Base-by-base conservation (phyloP, 1,140 invertebrate species). In the Glomeris maerens region DNA sequence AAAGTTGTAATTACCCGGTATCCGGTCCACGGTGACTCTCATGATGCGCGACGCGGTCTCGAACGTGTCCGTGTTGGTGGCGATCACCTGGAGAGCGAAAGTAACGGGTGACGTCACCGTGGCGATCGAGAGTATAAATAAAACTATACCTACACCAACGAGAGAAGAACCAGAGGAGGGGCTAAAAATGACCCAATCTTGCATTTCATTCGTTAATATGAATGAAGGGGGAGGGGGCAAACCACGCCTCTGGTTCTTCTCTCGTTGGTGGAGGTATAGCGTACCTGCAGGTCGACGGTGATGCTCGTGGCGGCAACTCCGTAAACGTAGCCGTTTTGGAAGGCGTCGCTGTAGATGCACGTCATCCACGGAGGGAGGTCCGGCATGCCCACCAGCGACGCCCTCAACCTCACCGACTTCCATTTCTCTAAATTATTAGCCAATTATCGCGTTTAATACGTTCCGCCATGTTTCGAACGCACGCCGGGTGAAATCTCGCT, bases 301-400 rank as follows among this genome's bases (percentile, higher is more conserved):
- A 72, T 64, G 10, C 17, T 17, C 47, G 73, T 69, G 0, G 83
- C 81, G 1, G 83, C 79, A 3, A 83, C 83, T 0, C 84, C 84
- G 56, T 84, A 88, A 2, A 88, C 67, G 60, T 81, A 86, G 0
- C 83, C 83, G 1, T 73, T 74, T 55, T 78, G 75, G 58, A 83
- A 77, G 49, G 73, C 70, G 39, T 77, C 72, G 55, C 81, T 85
- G 59, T 84, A 87, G 44, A 78, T 76, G 58, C 85, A 89, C 29
- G 79, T 74, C 56, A 90, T 78, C 86, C 86, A 90, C 7, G 73
- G 67, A 1, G 86, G 86, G 40, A 91, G 68, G 67, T 90, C 86
- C 0, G 86, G 84, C 42, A 79, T 74, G 57, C 78, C 74, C 1
- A 75, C 52, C 21, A 84, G 60, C 0, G 79, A 78, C 0, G 79